phyloP scores from a whole-genome alignment of 2,888 invertebrate genomes.

The Amaurobius ferox region DNA sequence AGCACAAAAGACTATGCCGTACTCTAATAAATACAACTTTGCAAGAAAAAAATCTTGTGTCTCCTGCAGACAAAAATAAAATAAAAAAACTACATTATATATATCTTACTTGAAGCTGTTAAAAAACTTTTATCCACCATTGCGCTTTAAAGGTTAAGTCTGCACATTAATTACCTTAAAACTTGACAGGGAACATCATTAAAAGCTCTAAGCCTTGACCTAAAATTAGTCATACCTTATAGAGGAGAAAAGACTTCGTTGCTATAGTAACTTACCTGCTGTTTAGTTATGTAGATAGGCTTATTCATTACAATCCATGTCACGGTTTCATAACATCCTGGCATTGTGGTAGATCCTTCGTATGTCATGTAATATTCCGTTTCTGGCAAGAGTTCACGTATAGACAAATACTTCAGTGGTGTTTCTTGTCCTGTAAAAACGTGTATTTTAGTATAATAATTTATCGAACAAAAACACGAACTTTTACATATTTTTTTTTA shows the following conservation, averaged over 20 bases:
- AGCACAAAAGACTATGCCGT: too few species aligned
- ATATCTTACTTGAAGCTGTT: too few species aligned
- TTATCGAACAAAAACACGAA: too few species aligned
- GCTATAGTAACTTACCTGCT: constrained; percentile 85
- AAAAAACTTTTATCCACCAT: too few species aligned
- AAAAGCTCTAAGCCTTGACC: constrained; percentile 5
- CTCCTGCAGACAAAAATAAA: too few species aligned
- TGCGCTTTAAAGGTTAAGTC: background rate
- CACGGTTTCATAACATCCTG: constrained; percentile 99
- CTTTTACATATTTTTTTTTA: too few species aligned
- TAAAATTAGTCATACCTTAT: constrained; percentile 27
- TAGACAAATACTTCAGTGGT: constrained; percentile 89
- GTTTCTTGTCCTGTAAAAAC: constrained; percentile 91
- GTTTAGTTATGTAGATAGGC: constrained; percentile 96
- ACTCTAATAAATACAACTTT: too few species aligned
- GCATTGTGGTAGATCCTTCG: constrained; percentile 97
- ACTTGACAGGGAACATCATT: constrained; percentile 4
- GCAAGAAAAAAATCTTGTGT: too few species aligned
- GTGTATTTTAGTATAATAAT: too few species aligned
- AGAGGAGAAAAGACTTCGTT: constrained; percentile 7
- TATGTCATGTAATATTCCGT: constrained; percentile 98
- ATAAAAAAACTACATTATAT: too few species aligned
- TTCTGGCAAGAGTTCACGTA: constrained; percentile 90
- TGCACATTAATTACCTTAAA: constrained; percentile 7
- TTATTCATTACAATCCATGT: constrained; percentile 99